A percentile compares a stretch with the other conserved stretches of the same genome.
Conservation (phyloP, 2,113 vertebrate species). For the Sinocyclocheilus grahami region DNA sequence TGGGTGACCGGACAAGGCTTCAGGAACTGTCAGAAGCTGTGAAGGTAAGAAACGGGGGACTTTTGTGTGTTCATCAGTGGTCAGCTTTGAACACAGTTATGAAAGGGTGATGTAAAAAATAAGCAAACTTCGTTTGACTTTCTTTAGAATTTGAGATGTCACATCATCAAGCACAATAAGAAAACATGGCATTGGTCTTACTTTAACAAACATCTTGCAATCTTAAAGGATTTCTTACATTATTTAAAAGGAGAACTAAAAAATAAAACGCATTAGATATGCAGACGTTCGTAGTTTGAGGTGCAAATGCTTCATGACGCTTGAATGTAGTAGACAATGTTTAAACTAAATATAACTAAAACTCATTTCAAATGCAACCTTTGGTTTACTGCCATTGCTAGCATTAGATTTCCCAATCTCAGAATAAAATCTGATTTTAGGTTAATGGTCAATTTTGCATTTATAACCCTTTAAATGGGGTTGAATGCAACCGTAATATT, state of each 20-base stretch:
- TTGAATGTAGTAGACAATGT: neutral
- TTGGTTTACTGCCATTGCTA: neutral
- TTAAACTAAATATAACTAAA: neutral
- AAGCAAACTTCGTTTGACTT: neutral
- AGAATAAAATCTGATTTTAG: neutral
- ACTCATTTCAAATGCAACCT: neutral
- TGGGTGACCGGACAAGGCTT: neutral
- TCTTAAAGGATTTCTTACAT: neutral
- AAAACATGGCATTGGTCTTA: neutral
- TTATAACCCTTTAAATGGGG: neutral
- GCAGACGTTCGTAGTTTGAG: neutral
- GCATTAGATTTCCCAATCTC: neutral
- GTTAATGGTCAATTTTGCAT: neutral
- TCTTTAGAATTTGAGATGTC: neutral
- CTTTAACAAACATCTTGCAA: neutral
- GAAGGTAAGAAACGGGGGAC: slow-evolving; percentile 31
- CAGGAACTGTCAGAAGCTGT: neutral
- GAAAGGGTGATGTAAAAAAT: neutral
- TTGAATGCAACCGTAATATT: neutral
- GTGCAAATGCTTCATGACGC: neutral
- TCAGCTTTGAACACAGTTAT: neutral
- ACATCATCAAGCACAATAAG: neutral
- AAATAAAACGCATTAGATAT: neutral
- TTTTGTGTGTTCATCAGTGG: neutral
- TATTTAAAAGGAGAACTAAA: neutral